A percentile compares a stretch with the other conserved stretches of the same genome.
Evolutionary conservation across 2,888 invertebrate genomes (phyloP).

Genomic region (Calameuta filiformis): DNA sequence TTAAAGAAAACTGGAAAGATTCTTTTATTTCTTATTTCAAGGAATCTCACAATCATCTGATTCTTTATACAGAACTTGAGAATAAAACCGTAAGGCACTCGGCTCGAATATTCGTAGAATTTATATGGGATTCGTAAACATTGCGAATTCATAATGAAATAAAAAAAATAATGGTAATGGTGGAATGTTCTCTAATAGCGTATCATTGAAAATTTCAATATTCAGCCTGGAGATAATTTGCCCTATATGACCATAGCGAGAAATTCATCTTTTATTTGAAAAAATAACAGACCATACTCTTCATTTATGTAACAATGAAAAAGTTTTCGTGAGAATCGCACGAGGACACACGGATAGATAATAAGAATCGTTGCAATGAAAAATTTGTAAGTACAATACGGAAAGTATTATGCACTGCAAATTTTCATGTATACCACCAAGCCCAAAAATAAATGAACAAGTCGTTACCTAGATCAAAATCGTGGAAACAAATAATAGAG

Average conservation of each 20-base stretch:
- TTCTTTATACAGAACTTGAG: background rate
- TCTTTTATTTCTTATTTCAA: background rate
- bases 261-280: background rate
- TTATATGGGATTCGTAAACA: background rate
- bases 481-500: background rate
- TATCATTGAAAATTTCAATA: no score
- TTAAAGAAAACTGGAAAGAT: background rate
- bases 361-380: background rate
- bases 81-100: background rate
- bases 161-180: background rate
- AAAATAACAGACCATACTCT: background rate
- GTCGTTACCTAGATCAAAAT: background rate
- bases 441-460: background rate
- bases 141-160: background rate
- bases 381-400: background rate
- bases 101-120: background rate
- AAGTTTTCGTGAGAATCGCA: background rate
- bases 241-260: background rate
- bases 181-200: no score
- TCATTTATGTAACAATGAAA: background rate
- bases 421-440: background rate
- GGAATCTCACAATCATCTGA: background rate
- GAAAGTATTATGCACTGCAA: background rate
- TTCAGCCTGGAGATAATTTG: background rate
- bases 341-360: background rate